Base-by-base conservation (phyloP, 2,888 invertebrate genomes). In the Nezara viridula region DNA sequence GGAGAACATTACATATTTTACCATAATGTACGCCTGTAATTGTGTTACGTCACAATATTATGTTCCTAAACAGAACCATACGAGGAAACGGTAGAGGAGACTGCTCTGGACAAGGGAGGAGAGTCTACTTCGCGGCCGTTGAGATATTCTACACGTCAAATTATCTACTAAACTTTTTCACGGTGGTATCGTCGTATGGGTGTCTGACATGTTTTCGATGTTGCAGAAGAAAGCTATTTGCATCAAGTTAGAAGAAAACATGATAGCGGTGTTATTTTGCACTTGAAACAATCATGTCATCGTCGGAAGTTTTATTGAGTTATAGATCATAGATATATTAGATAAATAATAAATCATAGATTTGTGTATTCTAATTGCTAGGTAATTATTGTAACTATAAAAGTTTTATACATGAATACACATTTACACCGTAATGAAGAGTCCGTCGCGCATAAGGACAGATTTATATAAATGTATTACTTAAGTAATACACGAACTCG, bases 1-100 rank as follows among this genome's bases (percentile, higher is more conserved):
- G 81, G 44, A 81, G 81, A 81, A 44, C 81, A n/a, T 47, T 81
- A 47, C 81, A 81, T 81, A 81, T 40, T 81, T 81, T 44, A 81
- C 9, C 44, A 40, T 44, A 47, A 81, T 81, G 44, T 81, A n/a
- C n/a, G n/a, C 9, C 44, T 16, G 44, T 81, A 81, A 81, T 81
- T 81, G 44, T 1, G n/a, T 81, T 47, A 6, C 81, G 81, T 81
- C 24, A 81, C 81, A 7, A 27, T 47, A n/a, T 24, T 44, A 44
- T 44, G n/a, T 47, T 40, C 81, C 44, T 16, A n/a, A 81, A 47
- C 44, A 81, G 9, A 47, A 81, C 37, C 19, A 73, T 7, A 21
- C 7, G 19, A 19, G 21, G 66, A 37, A 37, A 73, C 19, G 0
- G 4, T 12, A 19, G 19, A 19, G 66, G 10, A 55, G 55, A n/a